Conservation (phyloP, 2,888 invertebrate species). For the Pediacus dermestoides region DNA sequence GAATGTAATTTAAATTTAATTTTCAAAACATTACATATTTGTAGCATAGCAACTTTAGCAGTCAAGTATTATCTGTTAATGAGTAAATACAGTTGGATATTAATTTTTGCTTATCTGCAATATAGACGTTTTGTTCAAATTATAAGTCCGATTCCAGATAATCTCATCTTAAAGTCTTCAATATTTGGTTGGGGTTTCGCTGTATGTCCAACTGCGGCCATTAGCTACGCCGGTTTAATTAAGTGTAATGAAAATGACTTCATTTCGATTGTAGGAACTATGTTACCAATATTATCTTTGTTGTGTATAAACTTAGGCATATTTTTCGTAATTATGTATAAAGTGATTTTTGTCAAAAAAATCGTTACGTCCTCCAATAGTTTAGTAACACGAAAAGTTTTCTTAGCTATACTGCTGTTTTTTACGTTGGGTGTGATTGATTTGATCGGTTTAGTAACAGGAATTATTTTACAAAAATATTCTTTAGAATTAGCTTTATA, state of each 20-base stretch:
- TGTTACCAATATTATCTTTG: conserved; percentile 55
- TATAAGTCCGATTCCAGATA: conserved; percentile 57
- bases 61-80: conserved; percentile 66
- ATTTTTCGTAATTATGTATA: conserved; percentile 57
- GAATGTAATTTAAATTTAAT: conserved; percentile 38
- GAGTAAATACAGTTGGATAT: conserved; percentile 69
- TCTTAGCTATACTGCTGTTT: conserved; percentile 58
- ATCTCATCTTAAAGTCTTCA: conserved; percentile 60
- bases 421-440: conserved; percentile 61
- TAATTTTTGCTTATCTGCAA: conserved; percentile 65
- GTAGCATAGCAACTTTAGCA: conserved; percentile 57
- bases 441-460: conserved; percentile 57
- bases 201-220: conserved; percentile 53
- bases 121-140: conserved; percentile 65
- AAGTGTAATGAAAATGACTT: conserved; percentile 58
- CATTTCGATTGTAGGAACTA: conserved; percentile 55
- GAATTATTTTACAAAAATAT: conserved; percentile 33
- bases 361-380: conserved; percentile 41
- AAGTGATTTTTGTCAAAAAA: conserved; percentile 48
- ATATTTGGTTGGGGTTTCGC: conserved; percentile 64
- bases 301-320: conserved; percentile 56
- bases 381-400: conserved; percentile 54
- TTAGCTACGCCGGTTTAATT: conserved; percentile 50
- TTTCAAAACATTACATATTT: conserved; percentile 32
- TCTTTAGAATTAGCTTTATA: conserved; percentile 34